These are phyloP conservation scores for Petrophora chlorosata DNA, from an alignment of 2,888 invertebrate species.

Conservation along the genomic window DNA sequence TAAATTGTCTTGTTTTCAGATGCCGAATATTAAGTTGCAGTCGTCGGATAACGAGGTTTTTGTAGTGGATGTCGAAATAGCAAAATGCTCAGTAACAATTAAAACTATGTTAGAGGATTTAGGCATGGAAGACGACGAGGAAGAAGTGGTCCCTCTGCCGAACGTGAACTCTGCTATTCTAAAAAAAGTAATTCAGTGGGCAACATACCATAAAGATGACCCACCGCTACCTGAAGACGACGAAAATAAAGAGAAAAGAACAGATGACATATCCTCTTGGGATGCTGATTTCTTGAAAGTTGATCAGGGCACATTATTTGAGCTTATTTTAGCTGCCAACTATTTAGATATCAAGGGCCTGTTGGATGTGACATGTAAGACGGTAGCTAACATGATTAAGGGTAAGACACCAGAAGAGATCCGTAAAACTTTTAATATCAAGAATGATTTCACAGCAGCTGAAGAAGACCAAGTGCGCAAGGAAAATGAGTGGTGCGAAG, in stretches of 20 bases:
- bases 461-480: slow-evolving; percentile 99
- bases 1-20: slow-evolving; percentile 75
- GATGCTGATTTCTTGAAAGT: slow-evolving; percentile 99
- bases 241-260: slow-evolving; percentile 98
- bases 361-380: slow-evolving; percentile 98
- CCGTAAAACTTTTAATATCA: slow-evolving; percentile 97
- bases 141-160: slow-evolving; percentile 97
- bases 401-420: slow-evolving; percentile 99
- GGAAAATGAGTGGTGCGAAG: slow-evolving; percentile 97
- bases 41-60: slow-evolving; percentile 98
- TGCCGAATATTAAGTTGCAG: slow-evolving; percentile 97
- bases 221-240: slow-evolving; percentile 98
- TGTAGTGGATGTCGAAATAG: slow-evolving; percentile 98
- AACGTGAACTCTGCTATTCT: slow-evolving; percentile 99
- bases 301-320: slow-evolving; percentile 98
- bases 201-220: slow-evolving; percentile 97
- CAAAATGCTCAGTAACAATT: slow-evolving; percentile 98
- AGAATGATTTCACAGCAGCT: slow-evolving; percentile 97
- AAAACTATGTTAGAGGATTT: slow-evolving; percentile 99
- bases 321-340: slow-evolving; percentile 98
- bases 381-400: slow-evolving; percentile 99
- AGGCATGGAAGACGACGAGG: slow-evolving; percentile 95
- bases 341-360: slow-evolving; percentile 98
- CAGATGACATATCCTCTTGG: slow-evolving; percentile 99
- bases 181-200: slow-evolving; percentile 97